phyloP scores from a whole-genome alignment of 2,888 invertebrate species.

The Campaea margaritaria region DNA sequence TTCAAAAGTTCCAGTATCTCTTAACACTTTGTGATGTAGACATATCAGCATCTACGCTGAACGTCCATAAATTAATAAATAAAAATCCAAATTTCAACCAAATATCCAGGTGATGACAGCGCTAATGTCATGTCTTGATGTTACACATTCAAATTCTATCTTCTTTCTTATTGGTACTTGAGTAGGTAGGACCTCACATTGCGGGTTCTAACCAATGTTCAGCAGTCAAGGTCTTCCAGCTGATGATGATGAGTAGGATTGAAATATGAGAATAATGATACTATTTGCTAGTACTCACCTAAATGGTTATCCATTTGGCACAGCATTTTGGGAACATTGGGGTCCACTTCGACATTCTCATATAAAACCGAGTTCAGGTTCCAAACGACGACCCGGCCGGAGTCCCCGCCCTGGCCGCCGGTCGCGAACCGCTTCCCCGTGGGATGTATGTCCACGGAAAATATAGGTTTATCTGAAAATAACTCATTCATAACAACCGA shows the following conservation, averaged over 20 bases:
- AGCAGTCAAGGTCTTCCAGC: background rate
- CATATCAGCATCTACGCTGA: too few relatives aligned
- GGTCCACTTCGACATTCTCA: conserved; percentile 91
- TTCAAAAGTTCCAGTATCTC: too few relatives aligned
- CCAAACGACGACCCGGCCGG: conserved; percentile 97
- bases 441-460: conserved; percentile 98
- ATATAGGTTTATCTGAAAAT: conserved; percentile 94
- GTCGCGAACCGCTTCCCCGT: conserved; percentile 97
- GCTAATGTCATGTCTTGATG: too few relatives aligned
- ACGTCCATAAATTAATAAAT: too few relatives aligned
- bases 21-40: too few relatives aligned
- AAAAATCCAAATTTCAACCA: too few relatives aligned
- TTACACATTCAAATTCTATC: too few relatives aligned
- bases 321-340: conserved; percentile 94
- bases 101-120: too few relatives aligned
- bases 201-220: too few relatives aligned
- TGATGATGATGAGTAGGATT: background rate
- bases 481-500: conserved; percentile 13
- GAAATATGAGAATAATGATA: background rate
- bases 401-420: conserved; percentile 96
- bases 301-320: conserved; percentile 99
- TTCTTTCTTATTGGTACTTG: too few relatives aligned
- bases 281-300: conserved; percentile 79
- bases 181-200: too few relatives aligned
- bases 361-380: conserved; percentile 94